Percentiles rank a stretch among this genome's conserved stretches.
Evolutionary conservation across 2,113 vertebrate genomes (phyloP).

Genomic region (Austrofundulus limnaeus): DNA sequence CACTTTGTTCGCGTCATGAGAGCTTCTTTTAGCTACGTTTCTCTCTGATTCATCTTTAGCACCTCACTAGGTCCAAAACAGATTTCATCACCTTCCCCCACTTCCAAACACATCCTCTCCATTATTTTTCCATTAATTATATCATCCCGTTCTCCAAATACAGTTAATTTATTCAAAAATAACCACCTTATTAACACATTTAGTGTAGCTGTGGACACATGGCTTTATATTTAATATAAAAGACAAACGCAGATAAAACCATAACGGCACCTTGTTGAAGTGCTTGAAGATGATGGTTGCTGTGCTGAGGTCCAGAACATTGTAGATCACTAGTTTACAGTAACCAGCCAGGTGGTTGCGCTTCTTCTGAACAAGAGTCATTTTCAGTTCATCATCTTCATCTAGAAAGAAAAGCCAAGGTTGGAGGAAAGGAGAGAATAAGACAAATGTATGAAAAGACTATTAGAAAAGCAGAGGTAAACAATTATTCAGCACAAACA

Average conservation of each 20-base stretch:
- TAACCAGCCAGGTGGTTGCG: constrained; percentile 87
- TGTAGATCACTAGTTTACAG: constrained; percentile 86
- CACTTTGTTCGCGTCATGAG: background rate
- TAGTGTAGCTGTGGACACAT: background rate
- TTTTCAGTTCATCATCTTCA: constrained; percentile 59
- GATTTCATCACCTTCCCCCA: constrained; percentile 54
- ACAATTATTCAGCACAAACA: background rate
- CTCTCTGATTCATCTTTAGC: constrained; percentile 48
- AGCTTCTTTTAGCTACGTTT: constrained; percentile 40
- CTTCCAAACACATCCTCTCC: constrained; percentile 28
- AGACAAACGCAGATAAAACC: background rate
- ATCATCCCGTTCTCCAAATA: constrained; percentile 4
- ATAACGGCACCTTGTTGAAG: constrained; percentile 83
- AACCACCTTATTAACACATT: background rate
- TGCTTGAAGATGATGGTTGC: constrained; percentile 86
- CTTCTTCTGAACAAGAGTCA: constrained; percentile 78
- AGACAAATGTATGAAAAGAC: background rate
- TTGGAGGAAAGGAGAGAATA: background rate
- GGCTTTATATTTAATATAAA: background rate
- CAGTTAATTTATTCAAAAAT: constrained; percentile 16
- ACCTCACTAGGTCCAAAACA: constrained; percentile 34
- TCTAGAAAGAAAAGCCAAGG: background rate
- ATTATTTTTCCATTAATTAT: constrained; percentile 11
- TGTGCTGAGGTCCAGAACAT: constrained; percentile 82
- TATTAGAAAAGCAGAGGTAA: background rate